Conservation (phyloP, 1,140 invertebrate genomes). For the Lanistes nyassanus region DNA sequence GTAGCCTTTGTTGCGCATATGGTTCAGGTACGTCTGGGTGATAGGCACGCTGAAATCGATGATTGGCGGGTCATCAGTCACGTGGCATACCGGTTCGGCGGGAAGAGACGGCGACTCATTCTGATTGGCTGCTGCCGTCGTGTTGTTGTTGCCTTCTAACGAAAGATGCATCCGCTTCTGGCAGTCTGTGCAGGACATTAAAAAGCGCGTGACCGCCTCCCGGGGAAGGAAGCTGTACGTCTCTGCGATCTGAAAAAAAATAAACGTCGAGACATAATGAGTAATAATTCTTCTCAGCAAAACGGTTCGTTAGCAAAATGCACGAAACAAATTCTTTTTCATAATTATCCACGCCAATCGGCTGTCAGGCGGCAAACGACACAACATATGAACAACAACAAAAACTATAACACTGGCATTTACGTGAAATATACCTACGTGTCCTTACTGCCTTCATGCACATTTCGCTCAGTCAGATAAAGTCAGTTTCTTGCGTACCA, state of each 20-base stretch:
- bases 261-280: no score
- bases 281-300: no score
- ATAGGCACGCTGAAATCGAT: constrained; percentile 86
- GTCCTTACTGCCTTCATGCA: no score
- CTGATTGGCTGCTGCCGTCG: constrained; percentile 15
- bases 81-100: constrained; percentile 4
- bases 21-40: constrained; percentile 85
- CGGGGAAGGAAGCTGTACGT: constrained; percentile 94
- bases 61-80: constrained; percentile 52
- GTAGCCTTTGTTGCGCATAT: constrained; percentile 63
- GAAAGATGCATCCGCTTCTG: constrained; percentile 84
- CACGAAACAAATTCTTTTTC: no score
- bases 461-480: no score
- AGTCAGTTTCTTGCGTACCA: no score
- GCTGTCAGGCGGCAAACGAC: no score
- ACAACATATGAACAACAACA: no score
- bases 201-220: constrained; percentile 93
- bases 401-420: no score
- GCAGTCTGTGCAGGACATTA: constrained; percentile 92
- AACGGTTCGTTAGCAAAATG: no score
- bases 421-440: no score
- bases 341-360: no score
- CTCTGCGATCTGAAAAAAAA: constrained; percentile 85
- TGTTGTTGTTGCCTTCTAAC: constrained; percentile 43
- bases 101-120: constrained; percentile 16